Base-by-base conservation (phyloP, 2,113 vertebrate genomes). In the Cyanoramphus novaezelandiae region DNA sequence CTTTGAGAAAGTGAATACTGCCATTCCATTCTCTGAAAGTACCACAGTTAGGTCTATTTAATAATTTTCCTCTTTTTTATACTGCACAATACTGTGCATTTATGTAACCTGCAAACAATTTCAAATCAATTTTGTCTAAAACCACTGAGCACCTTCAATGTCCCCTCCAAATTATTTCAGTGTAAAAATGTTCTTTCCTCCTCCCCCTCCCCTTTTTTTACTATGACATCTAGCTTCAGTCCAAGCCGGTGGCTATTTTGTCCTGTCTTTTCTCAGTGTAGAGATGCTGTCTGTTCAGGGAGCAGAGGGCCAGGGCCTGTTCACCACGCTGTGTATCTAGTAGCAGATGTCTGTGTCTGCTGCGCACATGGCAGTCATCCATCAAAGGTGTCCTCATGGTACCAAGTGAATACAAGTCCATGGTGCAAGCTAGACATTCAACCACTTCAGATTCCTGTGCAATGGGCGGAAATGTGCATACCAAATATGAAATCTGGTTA, bases 271-370 rank as follows among this genome's bases (percentile, higher is more conserved):
- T 35, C 67, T 68, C n/a, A 43, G 17, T 55, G 43, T 46, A 39
- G 43, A 75, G 43, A n/a, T 80, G 33, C 49, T 78, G 15, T 8
- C 17, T 77, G 12, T 35, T 62, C 25, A 39, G 60, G 39, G 41
- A 52, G 47, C n/a, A 55, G 71, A 55, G 23, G 35, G n/a, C 29
- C 31, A 27, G 50, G 57, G 23, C 37, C 53, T 76, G 37, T 47
- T 41, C 47, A 23, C 27, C 0, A 1, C 33, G 4, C 35, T 43
- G 29, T 1, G 6, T 21, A n/a, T 59, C 20, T n/a, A 19, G 33
- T 8, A 52, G 83, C 49, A 67, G 47, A 28, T 52, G 64, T 37
- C 29, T 21, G 20, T 50, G 35, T 53, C 63, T 65, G 13, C 69
- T 63, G 74, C 57, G 41, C 41, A 50, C 2, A 2, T 14, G 52